phyloP scores from a whole-genome alignment of 1,140 invertebrate species.

The Maconellicoccus hirsutus region DNA sequence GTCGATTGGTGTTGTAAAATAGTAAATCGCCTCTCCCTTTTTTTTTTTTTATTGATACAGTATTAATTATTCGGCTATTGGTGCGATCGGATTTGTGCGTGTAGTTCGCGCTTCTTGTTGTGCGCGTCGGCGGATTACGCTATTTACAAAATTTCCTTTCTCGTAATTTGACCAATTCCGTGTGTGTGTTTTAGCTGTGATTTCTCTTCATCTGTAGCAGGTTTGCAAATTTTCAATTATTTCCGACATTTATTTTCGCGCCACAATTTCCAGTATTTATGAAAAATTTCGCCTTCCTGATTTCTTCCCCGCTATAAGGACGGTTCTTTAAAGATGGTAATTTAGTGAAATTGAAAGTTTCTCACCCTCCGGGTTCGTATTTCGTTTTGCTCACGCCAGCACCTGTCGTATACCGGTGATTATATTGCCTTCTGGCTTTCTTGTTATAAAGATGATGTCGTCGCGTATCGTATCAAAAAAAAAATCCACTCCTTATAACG shows the following conservation, averaged over 20 bases:
- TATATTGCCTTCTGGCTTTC: background rate
- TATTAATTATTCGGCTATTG: slow-evolving; percentile 1
- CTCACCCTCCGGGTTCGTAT: background rate
- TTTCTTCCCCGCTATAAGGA: too few species aligned
- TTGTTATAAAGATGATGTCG: background rate
- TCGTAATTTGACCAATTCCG: background rate
- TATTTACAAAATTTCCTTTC: background rate
- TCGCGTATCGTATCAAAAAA: background rate
- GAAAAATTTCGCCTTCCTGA: too few species aligned
- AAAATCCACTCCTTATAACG: too few species aligned
- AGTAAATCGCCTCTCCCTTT: slow-evolving; percentile 1
- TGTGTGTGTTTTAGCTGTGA: background rate
- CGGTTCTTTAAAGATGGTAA: too few species aligned
- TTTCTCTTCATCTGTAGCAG: background rate
- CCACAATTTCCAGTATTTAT: too few species aligned
- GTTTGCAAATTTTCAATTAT: background rate
- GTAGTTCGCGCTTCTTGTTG: background rate
- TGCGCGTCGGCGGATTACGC: background rate
- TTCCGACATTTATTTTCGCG: too few species aligned
- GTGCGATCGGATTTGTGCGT: background rate
- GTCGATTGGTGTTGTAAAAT: slow-evolving; percentile 8
- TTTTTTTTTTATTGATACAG: background rate
- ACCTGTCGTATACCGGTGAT: background rate
- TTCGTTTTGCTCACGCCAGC: background rate
- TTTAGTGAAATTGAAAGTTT: background rate